Conservation (phyloP, 2,888 invertebrate genomes). For the Rhogogaster chlorosoma region DNA sequence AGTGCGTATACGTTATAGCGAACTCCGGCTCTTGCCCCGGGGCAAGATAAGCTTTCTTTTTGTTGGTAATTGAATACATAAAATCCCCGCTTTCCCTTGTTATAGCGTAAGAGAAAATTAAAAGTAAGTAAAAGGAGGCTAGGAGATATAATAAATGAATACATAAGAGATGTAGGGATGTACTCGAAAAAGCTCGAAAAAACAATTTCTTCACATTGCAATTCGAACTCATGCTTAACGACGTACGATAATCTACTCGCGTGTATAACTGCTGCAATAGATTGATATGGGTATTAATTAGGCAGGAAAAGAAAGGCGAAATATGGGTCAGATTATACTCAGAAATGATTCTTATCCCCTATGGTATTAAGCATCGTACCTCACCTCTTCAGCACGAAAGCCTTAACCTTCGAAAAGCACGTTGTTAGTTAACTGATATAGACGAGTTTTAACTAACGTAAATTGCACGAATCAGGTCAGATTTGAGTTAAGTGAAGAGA, state of each 20-base stretch:
- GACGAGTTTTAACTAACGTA: not conserved
- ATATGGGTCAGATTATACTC: slow-evolving; percentile 50
- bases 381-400: slow-evolving; percentile 23
- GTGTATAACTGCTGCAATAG: not conserved
- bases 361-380: not conserved
- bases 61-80: not conserved
- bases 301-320: slow-evolving; percentile 16
- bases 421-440: not conserved
- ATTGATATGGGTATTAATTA: slow-evolving; percentile 32
- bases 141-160: not conserved
- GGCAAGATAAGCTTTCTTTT: slow-evolving; percentile 8
- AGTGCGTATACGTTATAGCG: not conserved
- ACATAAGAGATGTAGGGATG: not conserved
- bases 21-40: not conserved
- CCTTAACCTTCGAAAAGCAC: slow-evolving; percentile 44
- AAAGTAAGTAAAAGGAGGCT: not conserved
- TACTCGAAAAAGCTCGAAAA: not conserved
- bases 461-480: slow-evolving; percentile 3
- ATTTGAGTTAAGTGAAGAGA: not conserved
- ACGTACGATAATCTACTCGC: not conserved
- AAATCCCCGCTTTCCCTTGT: not conserved
- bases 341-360: slow-evolving; percentile 17
- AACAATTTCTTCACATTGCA: not conserved
- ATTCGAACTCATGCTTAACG: not conserved
- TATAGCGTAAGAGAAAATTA: not conserved